Conservation (phyloP, 2,888 invertebrate genomes). For the Ophion ventricosus region DNA sequence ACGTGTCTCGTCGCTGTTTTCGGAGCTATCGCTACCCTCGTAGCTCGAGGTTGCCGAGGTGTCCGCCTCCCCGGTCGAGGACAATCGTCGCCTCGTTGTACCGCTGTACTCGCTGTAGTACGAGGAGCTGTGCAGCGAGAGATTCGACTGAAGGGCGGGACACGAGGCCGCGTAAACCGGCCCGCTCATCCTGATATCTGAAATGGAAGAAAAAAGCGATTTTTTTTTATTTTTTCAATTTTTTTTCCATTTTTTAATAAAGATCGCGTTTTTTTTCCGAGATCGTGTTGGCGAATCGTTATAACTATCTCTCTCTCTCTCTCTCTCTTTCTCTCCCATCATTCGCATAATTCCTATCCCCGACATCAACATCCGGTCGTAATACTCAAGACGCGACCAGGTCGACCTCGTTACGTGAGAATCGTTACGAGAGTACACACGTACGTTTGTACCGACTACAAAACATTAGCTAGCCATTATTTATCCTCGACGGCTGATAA, state of each 20-base stretch:
- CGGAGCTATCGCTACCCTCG: slow-evolving; percentile 86
- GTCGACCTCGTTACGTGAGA: neutral
- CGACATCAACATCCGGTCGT: neutral
- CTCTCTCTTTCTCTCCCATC: too few relatives aligned
- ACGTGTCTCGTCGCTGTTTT: slow-evolving; percentile 84
- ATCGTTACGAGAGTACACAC: neutral
- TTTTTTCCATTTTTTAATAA: too few relatives aligned
- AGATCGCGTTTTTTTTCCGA: too few relatives aligned
- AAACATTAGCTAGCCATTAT: neutral
- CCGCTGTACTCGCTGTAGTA: slow-evolving; percentile 79
- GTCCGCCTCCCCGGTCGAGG: slow-evolving; percentile 86
- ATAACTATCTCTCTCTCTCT: too few relatives aligned
- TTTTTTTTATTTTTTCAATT: neutral
- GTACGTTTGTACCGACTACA: neutral
- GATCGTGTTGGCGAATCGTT: neutral
- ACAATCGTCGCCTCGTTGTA: slow-evolving; percentile 83
- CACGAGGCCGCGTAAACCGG: slow-evolving; percentile 78
- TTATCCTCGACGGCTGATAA: neutral
- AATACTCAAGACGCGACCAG: neutral
- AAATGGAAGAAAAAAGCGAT: neutral
- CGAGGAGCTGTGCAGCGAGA: slow-evolving; percentile 78
- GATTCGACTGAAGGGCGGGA: slow-evolving; percentile 77
- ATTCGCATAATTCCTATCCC: neutral
- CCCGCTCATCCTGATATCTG: slow-evolving; percentile 73
- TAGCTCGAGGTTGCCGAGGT: slow-evolving; percentile 84